A percentile compares a stretch with the other conserved stretches of the same genome.
phyloP scores from a whole-genome alignment of 2,797 vertebrate species.

The Pseudopleuronectes americanus region DNA sequence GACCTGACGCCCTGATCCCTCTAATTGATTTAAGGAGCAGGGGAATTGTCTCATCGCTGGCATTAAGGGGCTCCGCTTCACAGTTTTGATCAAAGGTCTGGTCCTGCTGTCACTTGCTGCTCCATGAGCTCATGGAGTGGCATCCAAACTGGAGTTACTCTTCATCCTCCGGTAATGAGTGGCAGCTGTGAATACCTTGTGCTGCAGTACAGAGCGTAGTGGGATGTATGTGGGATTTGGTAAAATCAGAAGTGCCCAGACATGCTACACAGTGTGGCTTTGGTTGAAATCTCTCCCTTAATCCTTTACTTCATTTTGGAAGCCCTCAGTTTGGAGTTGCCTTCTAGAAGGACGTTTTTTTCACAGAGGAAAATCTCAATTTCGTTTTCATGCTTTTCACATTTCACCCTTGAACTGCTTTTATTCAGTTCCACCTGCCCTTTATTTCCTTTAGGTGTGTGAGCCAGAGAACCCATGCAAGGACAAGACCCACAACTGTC shows the following conservation, averaged over 20 bases:
- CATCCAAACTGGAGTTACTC: conserved; percentile 53
- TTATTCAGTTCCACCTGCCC: not conserved
- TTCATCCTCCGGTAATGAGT: conserved; percentile 61
- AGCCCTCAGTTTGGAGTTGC: conserved; percentile 2
- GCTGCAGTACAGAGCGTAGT: conserved; percentile 29
- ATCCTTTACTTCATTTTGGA: conserved; percentile 3
- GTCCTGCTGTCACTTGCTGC: conserved; percentile 56
- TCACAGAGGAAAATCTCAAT: not conserved
- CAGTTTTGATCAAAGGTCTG: conserved; percentile 65
- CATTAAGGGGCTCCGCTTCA: conserved; percentile 60
- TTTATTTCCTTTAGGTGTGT: conserved; percentile 85
- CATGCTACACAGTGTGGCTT: conserved; percentile 14
- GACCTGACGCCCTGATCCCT: conserved; percentile 55
- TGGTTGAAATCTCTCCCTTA: conserved; percentile 19
- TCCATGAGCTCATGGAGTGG: conserved; percentile 72
- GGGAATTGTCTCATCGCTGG: conserved; percentile 72
- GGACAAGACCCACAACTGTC: conserved; percentile 94
- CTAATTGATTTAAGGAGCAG: conserved; percentile 64
- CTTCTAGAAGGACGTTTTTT: conserved; percentile 12
- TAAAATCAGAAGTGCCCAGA: conserved; percentile 38
- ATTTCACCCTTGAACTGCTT: not conserved
- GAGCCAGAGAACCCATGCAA: conserved; percentile 97
- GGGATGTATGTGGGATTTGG: conserved; percentile 47
- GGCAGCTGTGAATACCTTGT: conserved; percentile 67
- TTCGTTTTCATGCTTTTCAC: not conserved